Base-by-base conservation (phyloP, 2,113 vertebrate species). In the Channa argus region DNA sequence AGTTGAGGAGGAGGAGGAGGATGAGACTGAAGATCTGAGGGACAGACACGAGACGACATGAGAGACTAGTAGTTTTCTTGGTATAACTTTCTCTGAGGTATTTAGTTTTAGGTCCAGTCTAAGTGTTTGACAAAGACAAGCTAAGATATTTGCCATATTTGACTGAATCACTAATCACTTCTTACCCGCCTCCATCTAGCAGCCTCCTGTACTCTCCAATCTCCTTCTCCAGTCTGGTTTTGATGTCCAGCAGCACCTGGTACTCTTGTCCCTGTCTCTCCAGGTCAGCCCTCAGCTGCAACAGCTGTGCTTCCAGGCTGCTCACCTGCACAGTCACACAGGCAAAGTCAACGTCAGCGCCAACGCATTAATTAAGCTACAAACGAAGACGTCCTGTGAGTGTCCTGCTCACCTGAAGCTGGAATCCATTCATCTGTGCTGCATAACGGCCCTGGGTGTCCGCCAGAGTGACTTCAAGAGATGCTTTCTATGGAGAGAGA, bases 211-310 rank as follows among this genome's bases (percentile, higher is more conserved):
- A 97, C 73, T 95, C 95, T 0, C 91, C 76, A 52, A 96, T 97
- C 89, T 97, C 96, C 91, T 95, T 76, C 90, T 97, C 95, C 90
- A 97, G 82, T 2, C 91, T 71, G 68, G 89, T 94, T 71, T 97
- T 97, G 89, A 96, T 93, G 0, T 95, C 93, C 80, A 97, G 92
- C 45, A 97, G 93, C 59, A 77, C 77, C 67, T 91, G 87, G 83
- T 96, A 96, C 3, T 97, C 95, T 34, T 94, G 92, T 9, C 79
- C 87, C 92, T 96, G 95, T 2, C 94, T 82, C 91, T 95, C 94
- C 51, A 89, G 91, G 59, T 96, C 95, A 0, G 67, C 89, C 8
- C 92, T 88, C 43, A 96, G 86, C 36, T 93, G 90, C 0, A 86
- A 13, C 75, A 96, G 86, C 74, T 94, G 91, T 50, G 88, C 63